These are phyloP conservation scores for Hippopotamus amphibius DNA, from an alignment of 2,113 vertebrate genomes.

Conservation along the genomic window DNA sequence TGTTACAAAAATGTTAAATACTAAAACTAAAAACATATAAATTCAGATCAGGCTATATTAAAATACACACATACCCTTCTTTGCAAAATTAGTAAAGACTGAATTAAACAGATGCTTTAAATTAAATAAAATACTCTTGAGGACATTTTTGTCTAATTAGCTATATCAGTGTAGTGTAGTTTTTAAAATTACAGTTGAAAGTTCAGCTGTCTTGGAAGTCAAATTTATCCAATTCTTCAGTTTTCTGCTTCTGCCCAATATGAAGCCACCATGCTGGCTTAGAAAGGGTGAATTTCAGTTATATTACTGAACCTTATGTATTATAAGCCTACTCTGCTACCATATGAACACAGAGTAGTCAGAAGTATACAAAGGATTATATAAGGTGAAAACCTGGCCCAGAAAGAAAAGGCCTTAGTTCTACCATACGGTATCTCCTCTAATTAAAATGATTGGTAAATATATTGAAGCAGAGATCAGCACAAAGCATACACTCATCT, in stretches of 20 bases:
- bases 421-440: background rate
- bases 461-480: slow-evolving; percentile 4
- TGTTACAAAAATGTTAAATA: slow-evolving; percentile 84
- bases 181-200: slow-evolving; percentile 59
- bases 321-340: slow-evolving; percentile 15
- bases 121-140: slow-evolving; percentile 74
- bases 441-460: slow-evolving; percentile 48
- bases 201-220: slow-evolving; percentile 49
- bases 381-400: slow-evolving; percentile 27
- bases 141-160: slow-evolving; percentile 35
- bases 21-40: slow-evolving; percentile 77
- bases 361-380: slow-evolving; percentile 40
- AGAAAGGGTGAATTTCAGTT: background rate
- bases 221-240: slow-evolving; percentile 21
- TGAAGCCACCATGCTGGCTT: background rate
- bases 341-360: slow-evolving; percentile 12
- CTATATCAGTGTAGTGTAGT: slow-evolving; percentile 62
- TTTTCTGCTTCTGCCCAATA: background rate
- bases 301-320: background rate
- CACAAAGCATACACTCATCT: slow-evolving; percentile 36
- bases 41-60: slow-evolving; percentile 70
- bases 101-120: slow-evolving; percentile 78
- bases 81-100: slow-evolving; percentile 80
- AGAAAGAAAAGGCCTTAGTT: slow-evolving; percentile 21
- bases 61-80: slow-evolving; percentile 78